phyloP scores from a whole-genome alignment of 1,140 invertebrate species.

The Nephotettix cincticeps region DNA sequence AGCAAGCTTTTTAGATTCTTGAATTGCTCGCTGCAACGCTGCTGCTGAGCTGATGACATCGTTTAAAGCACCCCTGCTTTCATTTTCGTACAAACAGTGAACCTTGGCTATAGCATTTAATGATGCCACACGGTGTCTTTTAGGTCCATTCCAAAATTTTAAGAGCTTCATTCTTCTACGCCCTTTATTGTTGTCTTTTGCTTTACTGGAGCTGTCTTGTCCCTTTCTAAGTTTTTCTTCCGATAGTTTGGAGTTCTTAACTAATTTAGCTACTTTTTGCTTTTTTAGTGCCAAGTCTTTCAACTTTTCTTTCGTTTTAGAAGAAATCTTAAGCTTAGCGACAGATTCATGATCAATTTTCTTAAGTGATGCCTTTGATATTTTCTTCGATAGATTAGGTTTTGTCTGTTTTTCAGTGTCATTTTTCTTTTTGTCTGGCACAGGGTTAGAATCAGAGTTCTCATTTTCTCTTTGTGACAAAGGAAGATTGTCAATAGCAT shows the following conservation, averaged over 20 bases:
- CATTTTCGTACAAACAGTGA: slow-evolving; percentile 88
- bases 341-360: slow-evolving; percentile 1
- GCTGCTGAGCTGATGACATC: slow-evolving; percentile 32
- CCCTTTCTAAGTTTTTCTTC: slow-evolving; percentile 28
- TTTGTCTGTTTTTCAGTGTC: slow-evolving; percentile 15
- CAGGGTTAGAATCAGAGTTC: slow-evolving; percentile 1
- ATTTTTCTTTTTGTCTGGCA: slow-evolving; percentile 9
- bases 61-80: slow-evolving; percentile 52
- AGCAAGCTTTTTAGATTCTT: slow-evolving; percentile 5
- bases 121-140: slow-evolving; percentile 80
- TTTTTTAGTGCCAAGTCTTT: slow-evolving; percentile 27
- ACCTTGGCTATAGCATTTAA: slow-evolving; percentile 90
- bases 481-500: slow-evolving; percentile 18
- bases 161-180: slow-evolving; percentile 53
- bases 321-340: neutral
- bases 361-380: slow-evolving; percentile 6
- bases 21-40: neutral
- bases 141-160: slow-evolving; percentile 66
- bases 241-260: slow-evolving; percentile 32
- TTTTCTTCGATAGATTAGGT: slow-evolving; percentile 2
- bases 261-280: slow-evolving; percentile 16
- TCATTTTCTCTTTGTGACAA: slow-evolving; percentile 3
- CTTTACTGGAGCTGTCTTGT: slow-evolving; percentile 11
- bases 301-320: slow-evolving; percentile 25
- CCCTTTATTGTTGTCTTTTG: slow-evolving; percentile 37